Conservation (phyloP, 64 coral and sea anemone genomes). For the Porites lutea region DNA sequence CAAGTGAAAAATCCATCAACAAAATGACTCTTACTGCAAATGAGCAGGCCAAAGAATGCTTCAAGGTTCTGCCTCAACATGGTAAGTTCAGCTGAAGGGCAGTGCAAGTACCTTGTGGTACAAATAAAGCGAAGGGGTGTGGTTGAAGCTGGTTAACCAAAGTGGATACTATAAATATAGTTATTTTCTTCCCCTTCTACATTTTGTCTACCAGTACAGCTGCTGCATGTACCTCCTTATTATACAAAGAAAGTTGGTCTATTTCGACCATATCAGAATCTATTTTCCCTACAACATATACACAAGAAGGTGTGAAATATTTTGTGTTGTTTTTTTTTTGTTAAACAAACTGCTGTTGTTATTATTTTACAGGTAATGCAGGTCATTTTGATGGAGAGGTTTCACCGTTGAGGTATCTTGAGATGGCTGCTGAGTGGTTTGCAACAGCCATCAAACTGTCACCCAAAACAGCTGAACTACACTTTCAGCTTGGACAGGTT, state of each 20-base stretch:
- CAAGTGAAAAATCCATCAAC: constrained; percentile 75
- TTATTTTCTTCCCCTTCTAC: too few species aligned
- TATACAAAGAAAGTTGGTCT: too few species aligned
- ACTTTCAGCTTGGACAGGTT: constrained; percentile 89
- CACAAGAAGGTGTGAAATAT: too few species aligned
- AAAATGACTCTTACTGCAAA: constrained; percentile 68
- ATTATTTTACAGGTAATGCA: constrained; percentile 62
- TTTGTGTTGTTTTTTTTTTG: background rate
- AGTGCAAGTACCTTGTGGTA: too few species aligned
- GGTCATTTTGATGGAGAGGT: constrained; percentile 84
- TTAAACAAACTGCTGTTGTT: background rate
- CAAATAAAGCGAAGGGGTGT: too few species aligned
- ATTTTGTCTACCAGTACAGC: too few species aligned
- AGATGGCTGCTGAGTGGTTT: constrained; percentile 85
- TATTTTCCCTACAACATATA: too few species aligned
- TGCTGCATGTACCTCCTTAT: too few species aligned
- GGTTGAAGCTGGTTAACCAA: too few species aligned
- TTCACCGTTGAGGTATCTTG: constrained; percentile 76
- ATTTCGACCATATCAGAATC: too few species aligned
- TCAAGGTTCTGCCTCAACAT: constrained; percentile 71
- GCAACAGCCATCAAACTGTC: constrained; percentile 91
- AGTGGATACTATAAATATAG: too few species aligned
- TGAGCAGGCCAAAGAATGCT: constrained; percentile 65
- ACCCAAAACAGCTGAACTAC: constrained; percentile 89
- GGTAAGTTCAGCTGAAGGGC: constrained; percentile 44